phyloP scores from a whole-genome alignment of 2,113 vertebrate species.

The Ceyx melanurus region DNA sequence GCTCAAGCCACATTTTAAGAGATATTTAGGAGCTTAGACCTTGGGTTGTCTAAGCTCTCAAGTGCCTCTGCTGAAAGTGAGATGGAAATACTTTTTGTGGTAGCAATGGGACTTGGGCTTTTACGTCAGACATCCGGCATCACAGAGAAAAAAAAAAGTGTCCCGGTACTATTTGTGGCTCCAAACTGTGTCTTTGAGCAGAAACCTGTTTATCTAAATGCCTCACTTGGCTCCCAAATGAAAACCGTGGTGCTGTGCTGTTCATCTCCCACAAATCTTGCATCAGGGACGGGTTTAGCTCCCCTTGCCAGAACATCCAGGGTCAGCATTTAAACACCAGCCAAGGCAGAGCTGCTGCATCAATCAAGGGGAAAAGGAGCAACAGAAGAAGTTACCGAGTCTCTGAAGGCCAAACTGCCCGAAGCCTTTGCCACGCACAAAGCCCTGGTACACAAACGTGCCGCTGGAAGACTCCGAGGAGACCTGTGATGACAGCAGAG shows the following conservation, averaged over 20 bases:
- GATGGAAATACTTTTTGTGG: not conserved
- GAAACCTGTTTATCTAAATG: not conserved
- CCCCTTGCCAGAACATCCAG: not conserved
- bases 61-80: not conserved
- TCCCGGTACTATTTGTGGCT: not conserved
- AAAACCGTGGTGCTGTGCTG: fast-evolving
- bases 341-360: not conserved
- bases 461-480: slow-evolving; percentile 89
- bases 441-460: slow-evolving; percentile 97
- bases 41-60: not conserved
- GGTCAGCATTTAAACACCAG: not conserved
- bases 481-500: slow-evolving; percentile 74
- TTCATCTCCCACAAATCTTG: not conserved
- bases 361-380: fast-evolving
- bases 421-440: slow-evolving; percentile 94
- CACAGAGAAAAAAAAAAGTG: fast-evolving
- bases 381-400: slow-evolving; percentile 78
- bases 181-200: not conserved
- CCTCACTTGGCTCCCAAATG: not conserved
- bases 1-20: not conserved
- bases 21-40: not conserved
- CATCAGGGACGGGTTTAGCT: fast-evolving
- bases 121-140: not conserved
- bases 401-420: slow-evolving; percentile 98
- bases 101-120: not conserved